These are phyloP conservation scores for Cydia splendana DNA, from an alignment of 1,140 invertebrate species.

Conservation along the genomic window DNA sequence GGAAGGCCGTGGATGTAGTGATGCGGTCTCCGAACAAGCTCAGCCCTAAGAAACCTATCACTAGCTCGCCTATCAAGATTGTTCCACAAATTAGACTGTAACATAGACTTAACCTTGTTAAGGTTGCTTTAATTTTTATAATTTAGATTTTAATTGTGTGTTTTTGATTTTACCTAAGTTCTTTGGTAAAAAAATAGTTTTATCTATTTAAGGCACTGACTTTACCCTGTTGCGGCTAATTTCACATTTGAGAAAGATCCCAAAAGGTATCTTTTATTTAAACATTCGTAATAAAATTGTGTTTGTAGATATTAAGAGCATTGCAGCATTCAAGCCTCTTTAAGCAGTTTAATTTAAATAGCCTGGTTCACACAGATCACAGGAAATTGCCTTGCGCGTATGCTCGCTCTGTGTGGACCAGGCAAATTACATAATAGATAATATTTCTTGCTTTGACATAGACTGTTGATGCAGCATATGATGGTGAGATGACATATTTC, in stretches of 20 bases:
- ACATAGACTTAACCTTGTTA: slow-evolving; percentile 37
- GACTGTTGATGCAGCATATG: not conserved
- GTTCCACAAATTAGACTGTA: slow-evolving; percentile 62
- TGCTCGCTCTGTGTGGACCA: no score
- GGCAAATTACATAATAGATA: not conserved
- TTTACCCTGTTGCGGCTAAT: not conserved
- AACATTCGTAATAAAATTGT: no score
- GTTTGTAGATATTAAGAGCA: no score
- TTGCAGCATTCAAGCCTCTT: no score
- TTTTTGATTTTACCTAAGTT: not conserved
- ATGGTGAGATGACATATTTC: not conserved
- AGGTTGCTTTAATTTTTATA: slow-evolving; percentile 27
- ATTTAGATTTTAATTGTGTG: slow-evolving; percentile 6
- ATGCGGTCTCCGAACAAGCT: slow-evolving; percentile 74
- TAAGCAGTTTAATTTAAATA: not conserved
- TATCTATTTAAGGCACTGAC: not conserved
- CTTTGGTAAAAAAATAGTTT: not conserved
- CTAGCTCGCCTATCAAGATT: slow-evolving; percentile 62
- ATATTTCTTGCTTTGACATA: not conserved
- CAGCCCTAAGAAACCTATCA: slow-evolving; percentile 74
- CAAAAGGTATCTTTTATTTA: no score
- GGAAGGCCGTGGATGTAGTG: slow-evolving; percentile 72
- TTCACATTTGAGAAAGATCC: no score
- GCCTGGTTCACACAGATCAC: no score
- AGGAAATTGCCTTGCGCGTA: no score